Evolutionary conservation across 1,140 invertebrate genomes (phyloP).

Genomic region (Gerris buenoi): DNA sequence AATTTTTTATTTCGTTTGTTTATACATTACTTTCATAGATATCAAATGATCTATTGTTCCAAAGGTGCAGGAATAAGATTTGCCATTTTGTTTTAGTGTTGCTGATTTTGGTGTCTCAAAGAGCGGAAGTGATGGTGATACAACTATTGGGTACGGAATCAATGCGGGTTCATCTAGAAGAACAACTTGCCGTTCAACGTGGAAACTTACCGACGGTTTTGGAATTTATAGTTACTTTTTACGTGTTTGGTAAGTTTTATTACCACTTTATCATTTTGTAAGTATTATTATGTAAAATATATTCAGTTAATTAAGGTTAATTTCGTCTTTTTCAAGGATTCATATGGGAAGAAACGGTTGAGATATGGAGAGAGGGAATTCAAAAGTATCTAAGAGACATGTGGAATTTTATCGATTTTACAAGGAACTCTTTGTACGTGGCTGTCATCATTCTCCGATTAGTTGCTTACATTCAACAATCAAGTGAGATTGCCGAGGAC

Average conservation of each 20-base stretch:
- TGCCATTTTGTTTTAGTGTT: constrained; percentile 62
- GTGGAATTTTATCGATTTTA: constrained; percentile 95
- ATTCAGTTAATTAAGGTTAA: too few relatives aligned
- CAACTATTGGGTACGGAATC: constrained; percentile 50
- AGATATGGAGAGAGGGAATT: constrained; percentile 72
- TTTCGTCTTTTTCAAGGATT: too few relatives aligned
- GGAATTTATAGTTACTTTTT: constrained; percentile 59
- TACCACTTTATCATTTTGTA: too few relatives aligned
- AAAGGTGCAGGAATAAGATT: too few relatives aligned
- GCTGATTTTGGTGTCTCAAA: constrained; percentile 70
- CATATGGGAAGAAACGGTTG: constrained; percentile 78
- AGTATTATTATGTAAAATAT: too few relatives aligned
- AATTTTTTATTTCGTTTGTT: too few relatives aligned
- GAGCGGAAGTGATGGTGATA: constrained; percentile 59
- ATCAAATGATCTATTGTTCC: too few relatives aligned
- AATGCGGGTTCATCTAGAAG: constrained; percentile 41
- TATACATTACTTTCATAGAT: too few relatives aligned
- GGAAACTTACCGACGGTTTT: constrained; percentile 61
- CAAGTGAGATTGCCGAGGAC: constrained; percentile 44
- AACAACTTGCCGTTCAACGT: constrained; percentile 48
- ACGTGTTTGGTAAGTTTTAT: constrained; percentile 51
- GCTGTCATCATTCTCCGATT: constrained; percentile 56
- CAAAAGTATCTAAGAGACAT: constrained; percentile 71
- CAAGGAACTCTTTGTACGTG: constrained; percentile 71
- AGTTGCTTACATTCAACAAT: constrained; percentile 62